These are phyloP conservation scores for Hippopotamyrus pictus DNA, from an alignment of 2,797 vertebrate genomes.

Conservation along the genomic window DNA sequence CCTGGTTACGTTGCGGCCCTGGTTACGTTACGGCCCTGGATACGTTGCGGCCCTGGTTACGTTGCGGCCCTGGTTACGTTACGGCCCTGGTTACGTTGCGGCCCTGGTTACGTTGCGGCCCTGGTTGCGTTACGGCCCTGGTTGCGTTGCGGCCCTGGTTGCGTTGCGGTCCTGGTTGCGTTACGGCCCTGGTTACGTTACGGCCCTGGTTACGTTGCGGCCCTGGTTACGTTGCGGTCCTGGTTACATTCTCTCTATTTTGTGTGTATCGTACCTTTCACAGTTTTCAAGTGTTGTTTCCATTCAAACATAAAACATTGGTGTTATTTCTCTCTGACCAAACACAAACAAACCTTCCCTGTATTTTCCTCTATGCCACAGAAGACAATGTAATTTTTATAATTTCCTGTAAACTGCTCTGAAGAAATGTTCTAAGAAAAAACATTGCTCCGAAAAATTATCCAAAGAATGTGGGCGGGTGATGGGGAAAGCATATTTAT, in stretches of 20 bases:
- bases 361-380: neutral
- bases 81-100: no score
- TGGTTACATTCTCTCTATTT: neutral
- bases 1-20: no score
- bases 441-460: constrained; percentile 16
- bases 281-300: neutral
- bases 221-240: no score
- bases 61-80: no score
- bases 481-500: constrained; percentile 2
- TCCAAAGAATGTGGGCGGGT: constrained; percentile 9
- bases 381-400: neutral
- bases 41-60: neutral
- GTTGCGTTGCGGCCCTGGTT: no score
- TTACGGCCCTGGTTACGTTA: neutral
- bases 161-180: no score
- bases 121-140: neutral
- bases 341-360: neutral
- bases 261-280: neutral
- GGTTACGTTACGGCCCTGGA: no score
- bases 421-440: neutral
- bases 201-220: no score
- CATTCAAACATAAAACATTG: neutral
- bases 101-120: neutral
- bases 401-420: neutral
- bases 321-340: neutral